phyloP scores from a whole-genome alignment of 2,113 vertebrate species.

The Hucho hucho region DNA sequence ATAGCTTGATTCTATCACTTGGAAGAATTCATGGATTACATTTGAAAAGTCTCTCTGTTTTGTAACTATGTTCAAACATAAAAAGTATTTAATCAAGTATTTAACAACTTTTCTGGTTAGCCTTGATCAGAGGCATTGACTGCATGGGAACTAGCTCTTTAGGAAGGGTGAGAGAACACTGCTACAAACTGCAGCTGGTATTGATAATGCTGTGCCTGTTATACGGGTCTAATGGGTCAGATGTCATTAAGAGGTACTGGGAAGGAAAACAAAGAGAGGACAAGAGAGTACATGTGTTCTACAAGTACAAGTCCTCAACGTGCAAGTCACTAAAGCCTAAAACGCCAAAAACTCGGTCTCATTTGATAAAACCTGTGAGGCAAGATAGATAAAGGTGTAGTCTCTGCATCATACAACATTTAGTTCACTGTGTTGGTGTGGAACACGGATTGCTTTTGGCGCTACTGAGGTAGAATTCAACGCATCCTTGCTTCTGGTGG shows the following conservation, averaged over 20 bases:
- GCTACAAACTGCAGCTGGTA: neutral
- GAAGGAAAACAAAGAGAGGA: neutral
- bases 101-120: slow-evolving; percentile 12
- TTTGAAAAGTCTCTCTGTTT: slow-evolving; percentile 4
- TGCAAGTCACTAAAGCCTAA: neutral
- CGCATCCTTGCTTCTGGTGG: too few species aligned
- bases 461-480: too few species aligned
- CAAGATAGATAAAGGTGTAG: too few species aligned
- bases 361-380: too few species aligned
- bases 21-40: slow-evolving; percentile 24
- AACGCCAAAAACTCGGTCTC: too few species aligned
- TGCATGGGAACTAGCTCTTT: neutral
- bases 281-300: neutral
- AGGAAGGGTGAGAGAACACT: neutral
- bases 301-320: neutral
- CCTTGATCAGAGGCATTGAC: slow-evolving; percentile 24
- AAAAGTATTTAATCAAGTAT: slow-evolving; percentile 1
- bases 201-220: neutral
- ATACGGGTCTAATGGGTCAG: too few species aligned
- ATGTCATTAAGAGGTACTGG: neutral
- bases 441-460: neutral
- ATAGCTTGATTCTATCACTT: slow-evolving; percentile 16
- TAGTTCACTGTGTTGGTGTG: too few species aligned
- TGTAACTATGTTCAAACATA: slow-evolving; percentile 6
- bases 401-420: too few species aligned